Evolutionary conservation across 2,888 invertebrate genomes (phyloP).

Genomic region (Volucella bombylans): DNA sequence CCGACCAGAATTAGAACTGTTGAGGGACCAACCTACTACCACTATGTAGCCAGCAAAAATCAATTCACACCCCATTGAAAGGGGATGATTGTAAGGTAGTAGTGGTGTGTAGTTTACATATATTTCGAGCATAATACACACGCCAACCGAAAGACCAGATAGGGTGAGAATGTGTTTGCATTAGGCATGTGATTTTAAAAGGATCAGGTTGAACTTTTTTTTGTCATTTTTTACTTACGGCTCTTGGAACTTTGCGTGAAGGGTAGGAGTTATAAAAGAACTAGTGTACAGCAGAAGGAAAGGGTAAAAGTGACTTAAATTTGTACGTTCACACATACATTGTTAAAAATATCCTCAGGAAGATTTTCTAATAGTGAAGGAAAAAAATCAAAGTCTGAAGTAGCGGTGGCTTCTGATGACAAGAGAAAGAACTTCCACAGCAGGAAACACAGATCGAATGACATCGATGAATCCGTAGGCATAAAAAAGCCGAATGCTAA

Average conservation of each 20-base stretch:
- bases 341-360: too few relatives aligned
- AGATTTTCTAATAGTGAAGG: too few relatives aligned
- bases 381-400: too few relatives aligned
- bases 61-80: conserved; percentile 64
- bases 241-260: conserved; percentile 37
- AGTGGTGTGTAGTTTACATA: conserved; percentile 3
- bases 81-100: conserved; percentile 41
- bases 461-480: too few relatives aligned
- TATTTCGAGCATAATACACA: neutral
- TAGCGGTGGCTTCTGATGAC: too few relatives aligned
- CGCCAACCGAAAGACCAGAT: neutral
- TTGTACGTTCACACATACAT: too few relatives aligned
- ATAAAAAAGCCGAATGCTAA: too few relatives aligned
- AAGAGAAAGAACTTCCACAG: too few relatives aligned
- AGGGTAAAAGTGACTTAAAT: too few relatives aligned
- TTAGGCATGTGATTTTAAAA: conserved; percentile 49
- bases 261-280: conserved; percentile 13
- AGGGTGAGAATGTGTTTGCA: conserved; percentile 21
- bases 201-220: conserved; percentile 56
- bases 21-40: conserved; percentile 1
- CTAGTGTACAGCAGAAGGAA: neutral
- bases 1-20: conserved; percentile 9
- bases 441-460: too few relatives aligned
- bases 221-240: conserved; percentile 7
- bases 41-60: conserved; percentile 51